Evolutionary conservation across 1,140 invertebrate species (phyloP).

Genomic region (Drosophila erecta): DNA sequence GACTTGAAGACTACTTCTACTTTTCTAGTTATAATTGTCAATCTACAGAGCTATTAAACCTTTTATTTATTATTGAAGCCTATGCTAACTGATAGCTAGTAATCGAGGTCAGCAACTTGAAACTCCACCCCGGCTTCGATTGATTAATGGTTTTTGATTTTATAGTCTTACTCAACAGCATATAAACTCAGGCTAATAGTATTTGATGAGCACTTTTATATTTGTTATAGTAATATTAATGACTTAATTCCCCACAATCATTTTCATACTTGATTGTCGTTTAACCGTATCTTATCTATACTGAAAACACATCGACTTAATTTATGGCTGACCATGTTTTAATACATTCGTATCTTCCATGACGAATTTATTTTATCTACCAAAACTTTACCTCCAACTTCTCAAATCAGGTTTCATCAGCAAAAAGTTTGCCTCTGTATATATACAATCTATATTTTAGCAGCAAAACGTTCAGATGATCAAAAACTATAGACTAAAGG

Average conservation of each 20-base stretch:
- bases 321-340: neutral
- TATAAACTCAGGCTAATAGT: neutral
- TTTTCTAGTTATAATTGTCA: neutral
- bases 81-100: neutral
- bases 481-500: conserved; percentile 52
- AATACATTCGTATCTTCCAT: neutral
- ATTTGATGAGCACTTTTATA: neutral
- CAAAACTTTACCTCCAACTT: neutral
- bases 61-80: neutral
- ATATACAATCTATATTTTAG: conserved; percentile 49
- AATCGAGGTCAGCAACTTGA: conserved; percentile 3
- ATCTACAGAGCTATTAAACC: neutral
- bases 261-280: neutral
- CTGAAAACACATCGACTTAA: neutral
- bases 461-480: conserved; percentile 27
- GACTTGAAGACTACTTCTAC: neutral
- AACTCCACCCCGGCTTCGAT: neutral
- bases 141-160: neutral
- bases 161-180: neutral
- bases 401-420: neutral
- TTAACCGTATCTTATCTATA: neutral
- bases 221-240: neutral
- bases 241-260: neutral
- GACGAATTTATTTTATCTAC: neutral
- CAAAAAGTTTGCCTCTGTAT: neutral